A percentile compares a stretch with the other conserved stretches of the same genome.
phyloP scores from a whole-genome alignment of 2,797 vertebrate species.

The Vireo griseus region DNA sequence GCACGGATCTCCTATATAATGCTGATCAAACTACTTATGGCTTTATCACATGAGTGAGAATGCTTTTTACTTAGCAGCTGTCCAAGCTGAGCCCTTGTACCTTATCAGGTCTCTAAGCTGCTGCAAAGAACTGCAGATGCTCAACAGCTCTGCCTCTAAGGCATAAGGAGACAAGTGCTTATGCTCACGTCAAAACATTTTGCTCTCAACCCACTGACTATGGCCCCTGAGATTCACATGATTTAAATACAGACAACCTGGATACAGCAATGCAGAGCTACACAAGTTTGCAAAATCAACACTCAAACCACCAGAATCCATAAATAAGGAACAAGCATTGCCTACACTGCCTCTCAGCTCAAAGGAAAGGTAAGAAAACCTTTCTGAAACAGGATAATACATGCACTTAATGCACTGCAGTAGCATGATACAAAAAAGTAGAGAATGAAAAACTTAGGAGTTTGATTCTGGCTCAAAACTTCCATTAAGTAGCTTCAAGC shows the following conservation, averaged over 20 bases:
- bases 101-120: not conserved
- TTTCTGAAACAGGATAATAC: not conserved
- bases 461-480: not conserved
- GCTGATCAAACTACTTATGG: not conserved
- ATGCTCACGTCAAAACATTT: not conserved
- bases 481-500: not conserved
- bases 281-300: not conserved
- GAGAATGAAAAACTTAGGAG: not conserved
- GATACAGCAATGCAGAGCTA: not conserved
- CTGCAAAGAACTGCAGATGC: not conserved
- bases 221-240: accelerated
- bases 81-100: not conserved
- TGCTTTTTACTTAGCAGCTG: not conserved
- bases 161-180: not conserved
- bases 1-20: not conserved
- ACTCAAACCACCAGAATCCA: not conserved
- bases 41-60: not conserved
- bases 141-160: not conserved
- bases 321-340: not conserved
- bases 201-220: not conserved
- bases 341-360: not conserved
- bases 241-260: not conserved
- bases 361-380: not conserved
- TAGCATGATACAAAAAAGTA: not conserved
- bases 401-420: not conserved